These are phyloP conservation scores for Eonycteris spelaea DNA, from an alignment of 2,113 vertebrate species.

Conservation along the genomic window DNA sequence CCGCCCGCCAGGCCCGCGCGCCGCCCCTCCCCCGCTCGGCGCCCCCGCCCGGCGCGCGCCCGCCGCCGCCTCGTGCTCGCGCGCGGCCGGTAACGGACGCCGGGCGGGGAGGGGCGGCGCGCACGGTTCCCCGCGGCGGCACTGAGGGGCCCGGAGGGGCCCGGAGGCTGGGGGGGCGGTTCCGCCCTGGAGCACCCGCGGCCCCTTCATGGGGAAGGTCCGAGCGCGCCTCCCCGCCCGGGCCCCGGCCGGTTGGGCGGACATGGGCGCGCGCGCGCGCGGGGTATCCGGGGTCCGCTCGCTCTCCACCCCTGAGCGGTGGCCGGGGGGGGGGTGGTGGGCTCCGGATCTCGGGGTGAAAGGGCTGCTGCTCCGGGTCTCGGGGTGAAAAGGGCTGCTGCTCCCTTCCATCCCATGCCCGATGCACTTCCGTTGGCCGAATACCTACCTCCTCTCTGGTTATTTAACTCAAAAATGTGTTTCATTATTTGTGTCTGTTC, in stretches of 20 bases:
- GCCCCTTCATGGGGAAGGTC: not conserved
- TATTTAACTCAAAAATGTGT: not conserved
- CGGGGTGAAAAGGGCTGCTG: not conserved
- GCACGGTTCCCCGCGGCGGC: not conserved
- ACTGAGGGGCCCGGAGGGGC: not conserved
- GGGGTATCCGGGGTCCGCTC: not conserved
- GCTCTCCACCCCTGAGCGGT: not conserved
- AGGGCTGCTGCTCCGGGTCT: not conserved
- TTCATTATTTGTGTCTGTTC: accelerated
- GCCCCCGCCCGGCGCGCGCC: not conserved
- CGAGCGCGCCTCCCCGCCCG: not conserved
- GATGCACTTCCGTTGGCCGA: not conserved
- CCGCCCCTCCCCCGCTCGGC: not conserved
- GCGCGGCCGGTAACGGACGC: constrained; percentile 14
- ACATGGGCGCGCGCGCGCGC: not conserved
- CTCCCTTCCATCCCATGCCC: not conserved
- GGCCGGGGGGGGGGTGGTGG: too few relatives aligned
- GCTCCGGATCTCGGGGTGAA: not conserved
- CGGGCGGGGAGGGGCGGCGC: not conserved
- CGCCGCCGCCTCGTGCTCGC: constrained; percentile 8
- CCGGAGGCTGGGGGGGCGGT: too few relatives aligned
- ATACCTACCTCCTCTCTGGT: not conserved
- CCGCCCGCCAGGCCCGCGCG: not conserved
- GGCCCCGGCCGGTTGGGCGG: not conserved
- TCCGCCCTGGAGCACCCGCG: not conserved